Evolutionary conservation across 2,797 vertebrate genomes (phyloP).

Genomic region (Notamacropus eugenii): DNA sequence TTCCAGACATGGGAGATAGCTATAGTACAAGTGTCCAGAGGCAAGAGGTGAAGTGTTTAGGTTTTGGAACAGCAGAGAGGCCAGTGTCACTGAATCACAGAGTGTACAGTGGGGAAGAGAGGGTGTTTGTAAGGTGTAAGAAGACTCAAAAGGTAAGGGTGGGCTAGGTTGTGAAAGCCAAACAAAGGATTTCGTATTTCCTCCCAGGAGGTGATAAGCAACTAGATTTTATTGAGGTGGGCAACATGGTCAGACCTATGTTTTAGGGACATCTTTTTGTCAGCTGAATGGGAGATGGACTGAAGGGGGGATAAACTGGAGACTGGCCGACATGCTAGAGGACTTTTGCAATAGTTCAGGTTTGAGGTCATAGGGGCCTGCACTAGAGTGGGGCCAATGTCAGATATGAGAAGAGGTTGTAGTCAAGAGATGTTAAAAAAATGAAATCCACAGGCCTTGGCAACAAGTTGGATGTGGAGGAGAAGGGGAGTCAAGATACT

Average conservation of each 20-base stretch:
- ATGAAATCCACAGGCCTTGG: not conserved
- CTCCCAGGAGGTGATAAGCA: not conserved
- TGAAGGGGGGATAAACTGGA: not conserved
- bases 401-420: not conserved
- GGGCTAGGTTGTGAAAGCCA: not conserved
- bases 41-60: not conserved
- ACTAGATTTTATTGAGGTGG: not conserved
- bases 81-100: not conserved
- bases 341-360: not conserved
- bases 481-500: not conserved
- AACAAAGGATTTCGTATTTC: not conserved
- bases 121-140: not conserved
- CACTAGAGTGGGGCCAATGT: not conserved
- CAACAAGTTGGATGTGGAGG: not conserved
- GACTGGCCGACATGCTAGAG: not conserved
- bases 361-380: not conserved
- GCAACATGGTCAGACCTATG: not conserved
- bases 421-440: not conserved
- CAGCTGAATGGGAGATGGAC: not conserved
- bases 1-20: not conserved
- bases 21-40: not conserved
- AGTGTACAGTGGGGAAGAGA: not conserved
- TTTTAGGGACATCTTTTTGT: not conserved
- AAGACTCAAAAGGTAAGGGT: not conserved
- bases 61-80: not conserved